Conservation (phyloP, 2,888 invertebrate genomes). For the Hedya salicella region DNA sequence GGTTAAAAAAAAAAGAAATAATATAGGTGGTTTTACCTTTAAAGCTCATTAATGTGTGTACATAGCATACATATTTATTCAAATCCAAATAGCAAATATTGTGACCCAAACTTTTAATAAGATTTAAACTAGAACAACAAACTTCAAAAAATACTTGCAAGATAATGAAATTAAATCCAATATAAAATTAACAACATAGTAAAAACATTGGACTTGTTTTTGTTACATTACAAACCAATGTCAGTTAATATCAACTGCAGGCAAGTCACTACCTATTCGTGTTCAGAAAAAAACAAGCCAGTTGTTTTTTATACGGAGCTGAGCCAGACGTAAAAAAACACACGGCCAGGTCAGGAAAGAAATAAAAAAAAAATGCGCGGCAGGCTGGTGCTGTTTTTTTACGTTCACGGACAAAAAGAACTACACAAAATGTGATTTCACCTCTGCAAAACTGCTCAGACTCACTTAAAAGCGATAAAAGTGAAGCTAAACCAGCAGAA, state of each 20-base stretch:
- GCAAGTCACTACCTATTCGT: conserved; percentile 43
- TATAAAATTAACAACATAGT: conserved; percentile 11
- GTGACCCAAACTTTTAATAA: not conserved
- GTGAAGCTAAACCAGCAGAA: conserved; percentile 44
- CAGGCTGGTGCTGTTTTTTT: conserved; percentile 68
- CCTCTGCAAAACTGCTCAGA: conserved; percentile 34
- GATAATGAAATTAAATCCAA: not conserved
- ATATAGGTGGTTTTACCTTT: too few species aligned
- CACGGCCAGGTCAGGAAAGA: conserved; percentile 62
- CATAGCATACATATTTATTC: not conserved
- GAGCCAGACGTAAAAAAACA: conserved; percentile 83
- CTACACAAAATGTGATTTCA: conserved; percentile 29
- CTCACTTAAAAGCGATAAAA: conserved; percentile 48
- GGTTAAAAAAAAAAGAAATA: not conserved
- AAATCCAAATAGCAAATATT: not conserved
- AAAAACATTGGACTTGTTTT: conserved; percentile 27
- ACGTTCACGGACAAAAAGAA: conserved; percentile 44
- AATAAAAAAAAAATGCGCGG: conserved; percentile 81
- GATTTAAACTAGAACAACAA: not conserved
- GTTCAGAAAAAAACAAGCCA: conserved; percentile 62
- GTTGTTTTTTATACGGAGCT: conserved; percentile 69
- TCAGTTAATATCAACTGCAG: conserved; percentile 40
- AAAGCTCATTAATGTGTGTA: too few species aligned
- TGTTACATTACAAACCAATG: conserved; percentile 31
- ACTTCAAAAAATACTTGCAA: not conserved